Evolutionary conservation across 2,888 invertebrate species (phyloP), one percentile per base, ranked within the genome.

Genomic region (Aphidoletes aphidimyza): DNA sequence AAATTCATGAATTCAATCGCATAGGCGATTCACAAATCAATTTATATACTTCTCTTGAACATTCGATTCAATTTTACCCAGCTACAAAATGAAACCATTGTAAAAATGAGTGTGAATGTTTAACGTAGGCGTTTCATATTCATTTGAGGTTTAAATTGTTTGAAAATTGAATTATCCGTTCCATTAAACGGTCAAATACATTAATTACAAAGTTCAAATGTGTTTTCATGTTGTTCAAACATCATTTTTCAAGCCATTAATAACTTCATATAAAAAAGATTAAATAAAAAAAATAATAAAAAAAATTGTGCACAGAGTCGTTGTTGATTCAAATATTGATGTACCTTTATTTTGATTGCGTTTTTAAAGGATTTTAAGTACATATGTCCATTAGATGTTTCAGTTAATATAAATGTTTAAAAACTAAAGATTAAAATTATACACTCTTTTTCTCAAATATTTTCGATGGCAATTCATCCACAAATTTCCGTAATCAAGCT

Each of bases 351-450:
- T 69, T 69, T 69, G 14, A 11, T 47, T 47, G 8, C 17, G 2
- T 47, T 30, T 9, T 30, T 69, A 19, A n/a, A 14, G 34, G 5
- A 11, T 69, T 69, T 34, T 69, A 69, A 69, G 69, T 69, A 69
- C 69, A 69, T 69, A 1, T 30, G 69, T 69, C 69, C 69, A 69
- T 69, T 30, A 30, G 5, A 30, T 69, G 3, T 30, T 30, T 26
- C 5, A 34, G 1, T 3, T 11, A 69, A 11, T 11, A 30, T 69
- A 17, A 54, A 11, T 69, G 69, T 14, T 69, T 69, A 30, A 30
- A 69, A 69, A 69, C 69, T 69, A 69, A 69, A 69, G 30, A 69
- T 30, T 69, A 54, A 54, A 54, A 54, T 54, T 54, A 54, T 54
- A 9, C n/a, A 54, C n/a, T 47, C 47, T 47, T 17, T 54, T 22